These are phyloP conservation scores for Miltochrista miniata DNA, from an alignment of 2,888 invertebrate genomes.

Conservation along the genomic window DNA sequence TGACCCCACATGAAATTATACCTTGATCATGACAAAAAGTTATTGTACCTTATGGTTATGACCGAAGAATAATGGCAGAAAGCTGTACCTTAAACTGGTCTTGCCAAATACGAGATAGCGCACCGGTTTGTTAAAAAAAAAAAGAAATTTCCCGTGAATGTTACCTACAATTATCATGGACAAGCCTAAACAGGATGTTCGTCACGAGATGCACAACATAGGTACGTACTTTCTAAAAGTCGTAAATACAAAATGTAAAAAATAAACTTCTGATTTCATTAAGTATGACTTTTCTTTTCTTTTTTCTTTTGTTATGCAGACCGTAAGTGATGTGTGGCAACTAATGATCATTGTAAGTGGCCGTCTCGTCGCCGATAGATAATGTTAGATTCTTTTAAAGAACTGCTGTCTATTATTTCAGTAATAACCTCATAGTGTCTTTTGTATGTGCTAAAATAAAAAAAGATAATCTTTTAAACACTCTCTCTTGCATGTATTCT, in stretches of 20 bases:
- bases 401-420: constrained; percentile 3
- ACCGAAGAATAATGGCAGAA: background rate
- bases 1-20: too few relatives aligned
- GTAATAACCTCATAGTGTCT: background rate
- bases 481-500: background rate
- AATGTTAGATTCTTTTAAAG: constrained; percentile 22
- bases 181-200: constrained; percentile 13
- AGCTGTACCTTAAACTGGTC: background rate
- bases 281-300: constrained; percentile 11
- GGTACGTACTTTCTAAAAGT: constrained; percentile 19
- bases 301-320: constrained; percentile 12
- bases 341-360: constrained; percentile 30
- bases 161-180: background rate
- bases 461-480: background rate
- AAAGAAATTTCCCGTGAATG: background rate
- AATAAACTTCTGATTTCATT: constrained; percentile 15
- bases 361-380: constrained; percentile 4
- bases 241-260: constrained; percentile 9
- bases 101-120: background rate
- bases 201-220: background rate
- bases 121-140: background rate
- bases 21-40: too few relatives aligned
- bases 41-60: too few relatives aligned
- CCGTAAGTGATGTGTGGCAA: constrained; percentile 13
- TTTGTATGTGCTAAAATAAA: background rate